Evolutionary conservation across 2,888 invertebrate genomes (phyloP).

Genomic region (Lamproptera curius): DNA sequence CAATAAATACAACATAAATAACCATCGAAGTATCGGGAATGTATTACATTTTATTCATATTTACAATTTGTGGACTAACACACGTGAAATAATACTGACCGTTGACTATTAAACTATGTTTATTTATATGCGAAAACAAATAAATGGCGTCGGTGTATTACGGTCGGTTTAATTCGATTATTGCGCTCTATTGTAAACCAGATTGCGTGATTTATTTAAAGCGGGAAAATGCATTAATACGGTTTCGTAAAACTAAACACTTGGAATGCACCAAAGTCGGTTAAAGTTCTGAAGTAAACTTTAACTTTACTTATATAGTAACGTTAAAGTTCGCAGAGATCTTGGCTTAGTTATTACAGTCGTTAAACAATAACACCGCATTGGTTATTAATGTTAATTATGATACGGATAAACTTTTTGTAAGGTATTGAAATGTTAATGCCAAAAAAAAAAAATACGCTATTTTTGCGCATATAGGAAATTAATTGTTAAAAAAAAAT

Average conservation of each 20-base stretch:
- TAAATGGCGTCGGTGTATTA: not conserved
- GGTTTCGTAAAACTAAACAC: not conserved
- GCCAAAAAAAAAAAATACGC: no score
- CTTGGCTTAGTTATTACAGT: not conserved
- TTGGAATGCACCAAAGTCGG: not conserved
- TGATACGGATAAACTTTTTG: no score
- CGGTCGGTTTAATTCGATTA: constrained; percentile 3
- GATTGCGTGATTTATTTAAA: not conserved
- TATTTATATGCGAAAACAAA: not conserved
- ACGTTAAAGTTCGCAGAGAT: not conserved
- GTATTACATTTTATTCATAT: constrained; percentile 10
- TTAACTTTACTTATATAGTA: not conserved
- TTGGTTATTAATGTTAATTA: no score
- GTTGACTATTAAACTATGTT: constrained; percentile 2
- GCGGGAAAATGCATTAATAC: not conserved
- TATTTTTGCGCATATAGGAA: no score
- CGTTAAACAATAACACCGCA: not conserved
- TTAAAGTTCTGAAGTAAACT: not conserved
- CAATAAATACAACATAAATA: constrained; percentile 59
- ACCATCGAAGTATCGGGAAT: constrained; percentile 42
- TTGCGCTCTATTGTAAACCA: constrained; percentile 1
- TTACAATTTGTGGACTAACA: constrained; percentile 5
- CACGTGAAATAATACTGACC: constrained; percentile 12
- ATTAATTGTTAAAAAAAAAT: no score
- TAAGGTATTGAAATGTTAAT: no score